Percentiles rank a stretch among this genome's conserved stretches.
Conservation (phyloP, 2,113 vertebrate genomes). For the Cheilinus undulatus region DNA sequence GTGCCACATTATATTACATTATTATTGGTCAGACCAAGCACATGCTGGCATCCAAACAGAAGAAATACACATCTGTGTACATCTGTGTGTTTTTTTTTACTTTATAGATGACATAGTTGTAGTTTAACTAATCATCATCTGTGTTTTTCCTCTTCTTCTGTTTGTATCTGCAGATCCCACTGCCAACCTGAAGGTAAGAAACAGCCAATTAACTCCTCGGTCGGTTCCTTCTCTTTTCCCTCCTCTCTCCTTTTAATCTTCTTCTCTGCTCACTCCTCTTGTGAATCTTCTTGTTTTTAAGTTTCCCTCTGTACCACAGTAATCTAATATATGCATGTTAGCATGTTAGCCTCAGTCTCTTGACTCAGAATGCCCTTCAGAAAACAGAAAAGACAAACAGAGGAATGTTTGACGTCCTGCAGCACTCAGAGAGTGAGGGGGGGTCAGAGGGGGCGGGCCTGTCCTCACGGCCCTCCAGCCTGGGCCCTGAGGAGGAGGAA, state of each 20-base stretch:
- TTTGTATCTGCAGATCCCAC: not conserved
- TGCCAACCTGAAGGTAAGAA: conserved; percentile 46
- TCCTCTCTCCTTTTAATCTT: too few relatives aligned
- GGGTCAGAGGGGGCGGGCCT: not conserved
- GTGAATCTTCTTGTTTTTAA: not conserved
- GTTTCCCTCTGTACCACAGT: not conserved
- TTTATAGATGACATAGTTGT: too few relatives aligned
- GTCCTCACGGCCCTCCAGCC: not conserved
- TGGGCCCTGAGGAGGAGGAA: not conserved
- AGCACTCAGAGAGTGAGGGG: not conserved
- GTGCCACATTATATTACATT: too few relatives aligned
- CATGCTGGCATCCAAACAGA: too few relatives aligned
- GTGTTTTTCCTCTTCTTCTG: conserved; percentile 30
- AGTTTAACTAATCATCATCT: conserved; percentile 7
- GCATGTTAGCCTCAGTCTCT: not conserved
- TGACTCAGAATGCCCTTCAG: not conserved
- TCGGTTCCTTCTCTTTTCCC: too few relatives aligned
- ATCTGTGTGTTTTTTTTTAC: too few relatives aligned
- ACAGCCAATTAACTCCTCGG: not conserved
- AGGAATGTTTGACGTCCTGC: not conserved
- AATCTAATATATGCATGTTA: not conserved
- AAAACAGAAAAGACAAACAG: not conserved
- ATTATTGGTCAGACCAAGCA: too few relatives aligned
- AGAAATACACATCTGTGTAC: too few relatives aligned
- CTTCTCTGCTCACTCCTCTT: too few relatives aligned